Evolutionary conservation across 2,888 invertebrate species (phyloP), one percentile per base, ranked within the genome.

Genomic region (Epicampocera succincta): DNA sequence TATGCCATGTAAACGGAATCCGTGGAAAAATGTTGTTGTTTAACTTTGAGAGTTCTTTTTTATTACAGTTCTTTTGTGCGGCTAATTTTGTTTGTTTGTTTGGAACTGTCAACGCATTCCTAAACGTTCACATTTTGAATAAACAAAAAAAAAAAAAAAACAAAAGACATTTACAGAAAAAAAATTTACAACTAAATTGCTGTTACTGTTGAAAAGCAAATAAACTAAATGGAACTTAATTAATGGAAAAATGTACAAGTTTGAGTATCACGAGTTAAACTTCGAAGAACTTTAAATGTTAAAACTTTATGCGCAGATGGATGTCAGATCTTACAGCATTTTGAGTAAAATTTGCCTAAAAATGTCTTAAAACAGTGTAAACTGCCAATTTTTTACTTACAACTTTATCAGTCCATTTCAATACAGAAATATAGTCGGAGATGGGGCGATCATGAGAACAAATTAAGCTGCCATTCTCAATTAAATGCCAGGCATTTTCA

Each of bases 71-170:
- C 42, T 74, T 48, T 29, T 73, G 33, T 66, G 15, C 21, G 6
- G n/a, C 33, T 60, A 60, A 33, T 48, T 44, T 44, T 48, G 44
- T 19, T 50, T n/a, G 25, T 33, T 33, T 33, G 5, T 33, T 54
- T 56, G 69, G 48, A 33, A 58, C 48, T 76, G 56, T 75, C 61
- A 78, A 44, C 50, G 56, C 66, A 78, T 78, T 52, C 78, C 78
- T 46, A 78, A 66, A 66, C 78, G 78, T 33, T 38, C 50, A 56
- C 61, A 66, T 50, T 66, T 74, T 56, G 5, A 50, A 54, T 33
- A 56, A 56, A 17, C 21, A 38, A 46, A 13, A 38, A 65, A 38
- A 46, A 13, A 38, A 65, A 50, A 54, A 19, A 56, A 56, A 17
- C 21, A 38, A 46, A 13, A 38, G 56, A 54, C 13, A 65, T 11